Conservation (phyloP, 2,888 invertebrate species). For the Lordiphosa fenestrarum region DNA sequence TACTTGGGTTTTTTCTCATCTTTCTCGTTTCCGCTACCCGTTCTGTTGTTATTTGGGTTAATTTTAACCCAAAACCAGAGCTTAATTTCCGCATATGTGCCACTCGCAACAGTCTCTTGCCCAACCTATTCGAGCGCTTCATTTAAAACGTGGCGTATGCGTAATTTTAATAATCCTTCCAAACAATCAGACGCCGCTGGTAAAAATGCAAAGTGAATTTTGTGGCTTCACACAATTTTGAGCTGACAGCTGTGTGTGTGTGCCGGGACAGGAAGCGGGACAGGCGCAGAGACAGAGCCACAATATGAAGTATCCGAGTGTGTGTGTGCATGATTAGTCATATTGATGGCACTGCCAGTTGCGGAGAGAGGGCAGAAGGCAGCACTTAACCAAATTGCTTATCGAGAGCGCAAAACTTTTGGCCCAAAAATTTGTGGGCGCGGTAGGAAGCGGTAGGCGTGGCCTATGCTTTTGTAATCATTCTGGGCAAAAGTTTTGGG, state of each 20-base stretch:
- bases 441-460: constrained; percentile 23
- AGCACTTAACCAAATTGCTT: constrained; percentile 74
- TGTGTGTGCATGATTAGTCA: constrained; percentile 68
- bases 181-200: constrained; percentile 54
- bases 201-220: constrained; percentile 66
- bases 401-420: constrained; percentile 62
- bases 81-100: not conserved
- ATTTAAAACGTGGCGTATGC: constrained; percentile 73
- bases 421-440: constrained; percentile 26
- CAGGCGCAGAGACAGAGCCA: not conserved
- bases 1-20: too few relatives aligned
- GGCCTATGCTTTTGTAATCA: constrained; percentile 56
- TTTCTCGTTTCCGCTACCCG: constrained; percentile 1
- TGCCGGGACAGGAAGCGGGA: constrained; percentile 7
- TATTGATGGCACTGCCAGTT: constrained; percentile 48
- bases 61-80: not conserved
- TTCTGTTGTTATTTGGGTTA: constrained; percentile 22
- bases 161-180: constrained; percentile 72
- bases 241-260: constrained; percentile 69
- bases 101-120: constrained; percentile 30
- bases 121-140: constrained; percentile 37
- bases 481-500: constrained; percentile 38
- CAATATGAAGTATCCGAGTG: constrained; percentile 2
- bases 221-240: constrained; percentile 71
- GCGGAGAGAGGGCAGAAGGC: constrained; percentile 8